These are phyloP conservation scores for Tetraneura akinire DNA, from an alignment of 1,140 invertebrate species.

Conservation along the genomic window DNA sequence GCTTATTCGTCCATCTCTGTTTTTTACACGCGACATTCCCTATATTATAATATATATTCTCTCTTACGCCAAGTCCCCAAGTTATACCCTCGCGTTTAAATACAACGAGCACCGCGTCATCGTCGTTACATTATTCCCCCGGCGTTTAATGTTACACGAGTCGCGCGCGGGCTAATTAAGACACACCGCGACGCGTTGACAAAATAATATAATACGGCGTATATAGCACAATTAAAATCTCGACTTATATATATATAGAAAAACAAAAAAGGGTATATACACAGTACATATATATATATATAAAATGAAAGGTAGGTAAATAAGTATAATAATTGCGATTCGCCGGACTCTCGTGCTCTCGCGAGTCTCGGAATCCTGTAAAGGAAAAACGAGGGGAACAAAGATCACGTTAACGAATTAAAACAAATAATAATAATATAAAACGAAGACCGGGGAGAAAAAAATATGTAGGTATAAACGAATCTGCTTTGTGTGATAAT, in stretches of 20 bases:
- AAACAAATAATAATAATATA: neutral
- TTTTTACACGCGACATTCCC: no score
- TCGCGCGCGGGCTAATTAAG: slow-evolving; percentile 38
- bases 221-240: slow-evolving; percentile 35
- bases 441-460: neutral
- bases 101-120: neutral
- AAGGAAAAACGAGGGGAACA: slow-evolving; percentile 14
- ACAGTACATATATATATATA: no score
- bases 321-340: neutral
- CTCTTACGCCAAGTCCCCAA: no score
- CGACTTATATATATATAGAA: neutral
- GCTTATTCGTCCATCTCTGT: neutral
- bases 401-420: slow-evolving; percentile 17
- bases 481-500: slow-evolving; percentile 17
- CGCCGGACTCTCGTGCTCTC: slow-evolving; percentile 23
- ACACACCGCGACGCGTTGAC: slow-evolving; percentile 10
- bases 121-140: neutral
- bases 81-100: neutral
- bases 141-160: slow-evolving; percentile 50
- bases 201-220: neutral
- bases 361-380: neutral
- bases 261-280: neutral
- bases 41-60: neutral
- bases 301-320: neutral
- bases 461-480: neutral